Conservation (phyloP, 2,113 vertebrate genomes). For the Ictalurus furcatus region DNA sequence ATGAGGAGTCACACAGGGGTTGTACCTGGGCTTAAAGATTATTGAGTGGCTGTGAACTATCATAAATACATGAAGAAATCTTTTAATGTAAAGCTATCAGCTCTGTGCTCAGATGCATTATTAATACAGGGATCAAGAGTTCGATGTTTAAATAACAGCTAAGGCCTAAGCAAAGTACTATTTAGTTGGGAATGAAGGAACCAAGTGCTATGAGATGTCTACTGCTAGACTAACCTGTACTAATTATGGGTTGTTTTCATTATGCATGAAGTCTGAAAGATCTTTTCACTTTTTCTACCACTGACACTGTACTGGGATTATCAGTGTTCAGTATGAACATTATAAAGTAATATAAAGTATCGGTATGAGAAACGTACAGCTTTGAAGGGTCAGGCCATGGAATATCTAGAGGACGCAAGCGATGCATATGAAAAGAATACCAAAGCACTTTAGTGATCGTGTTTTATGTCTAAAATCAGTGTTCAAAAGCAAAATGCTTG, state of each 20-base stretch:
- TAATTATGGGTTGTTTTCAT: background rate
- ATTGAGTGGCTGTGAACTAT: background rate
- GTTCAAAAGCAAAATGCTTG: conserved; percentile 6
- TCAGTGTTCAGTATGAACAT: background rate
- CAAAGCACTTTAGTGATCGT: background rate
- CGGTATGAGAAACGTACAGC: background rate
- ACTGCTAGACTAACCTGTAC: background rate
- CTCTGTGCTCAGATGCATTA: background rate
- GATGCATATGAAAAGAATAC: background rate
- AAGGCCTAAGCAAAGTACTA: background rate
- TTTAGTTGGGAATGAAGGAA: background rate
- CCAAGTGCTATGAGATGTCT: background rate
- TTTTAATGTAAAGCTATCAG: background rate
- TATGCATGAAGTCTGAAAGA: background rate
- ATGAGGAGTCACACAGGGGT: background rate
- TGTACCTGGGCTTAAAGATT: background rate
- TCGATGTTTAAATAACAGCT: background rate
- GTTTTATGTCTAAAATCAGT: background rate
- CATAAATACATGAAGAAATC: background rate
- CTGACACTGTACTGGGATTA: background rate
- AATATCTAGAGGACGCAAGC: conserved; percentile 5
- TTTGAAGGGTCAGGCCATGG: background rate
- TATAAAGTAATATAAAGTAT: background rate
- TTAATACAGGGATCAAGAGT: background rate
- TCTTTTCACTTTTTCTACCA: background rate